Evolutionary conservation across 2,113 vertebrate genomes (phyloP), one percentile per base, ranked within the genome.

Genomic region (Mixornis gularis): DNA sequence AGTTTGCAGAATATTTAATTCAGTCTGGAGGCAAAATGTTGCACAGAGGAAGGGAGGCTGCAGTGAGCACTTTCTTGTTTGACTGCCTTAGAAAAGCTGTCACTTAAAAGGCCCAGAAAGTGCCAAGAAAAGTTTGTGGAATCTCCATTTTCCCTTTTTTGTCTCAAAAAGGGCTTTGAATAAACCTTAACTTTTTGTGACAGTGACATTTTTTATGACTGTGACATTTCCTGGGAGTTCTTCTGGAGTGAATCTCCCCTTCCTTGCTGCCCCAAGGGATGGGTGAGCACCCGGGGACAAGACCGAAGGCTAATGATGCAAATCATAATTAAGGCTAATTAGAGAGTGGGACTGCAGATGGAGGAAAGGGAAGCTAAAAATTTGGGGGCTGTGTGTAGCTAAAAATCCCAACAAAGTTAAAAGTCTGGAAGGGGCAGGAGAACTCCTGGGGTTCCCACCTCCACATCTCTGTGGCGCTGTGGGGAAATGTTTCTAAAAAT

Each of bases 41-140:
- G 3, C 32, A 5, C 14, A 44, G 48, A 32, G 84, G 38, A 43
- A 69, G 38, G 66, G 32, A 81, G 58, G 34, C 26, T 52, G 52
- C 69, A 72, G 24, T 2, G 43, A 93, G 29, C 40, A 4, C 66
- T 55, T 69, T 30, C 29, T 80, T 91, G 65, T 84, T 80, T 66
- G 78, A 58, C 36, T 84, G 21, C 12, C 63, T 66, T 13, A 68
- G 62, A 73, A 86, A 81, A 43, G 36, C 49, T 91, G 87, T 84
- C 86, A 89, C 91, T 88, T 92, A 29, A 90, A 93, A 93, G 85
- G 48, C 64, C 24, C 48, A 64, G 71, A 58, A 78, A 25, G 60
- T 88, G 79, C 56, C 60, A 70, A 59, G 38, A 46, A 64, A 90
- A 92, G 60, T 71, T 83, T 78, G 48, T 93, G 64, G 51, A 11